Evolutionary conservation across 2,888 invertebrate genomes (phyloP), one percentile per base, ranked within the genome.

Genomic region (Eristalinus sepulchralis): DNA sequence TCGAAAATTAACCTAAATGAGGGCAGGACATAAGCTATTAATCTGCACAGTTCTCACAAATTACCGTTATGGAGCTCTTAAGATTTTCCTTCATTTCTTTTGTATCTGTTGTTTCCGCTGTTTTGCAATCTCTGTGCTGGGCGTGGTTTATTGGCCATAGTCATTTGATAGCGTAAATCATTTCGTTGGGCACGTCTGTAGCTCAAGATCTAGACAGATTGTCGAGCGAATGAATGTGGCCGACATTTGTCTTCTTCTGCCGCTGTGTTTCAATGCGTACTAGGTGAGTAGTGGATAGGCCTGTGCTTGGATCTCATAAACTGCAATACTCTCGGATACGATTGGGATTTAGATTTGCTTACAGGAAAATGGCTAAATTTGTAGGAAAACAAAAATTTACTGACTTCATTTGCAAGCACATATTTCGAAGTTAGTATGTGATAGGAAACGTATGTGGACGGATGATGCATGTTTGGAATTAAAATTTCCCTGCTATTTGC

Each of bases 1-100:
- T 71, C 66, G 79, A 78, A 79, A 86, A 86, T 86, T 86, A 86
- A 86, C 86, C 78, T 83, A 86, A 86, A 79, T 86, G 86, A 83
- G 86, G 83, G 78, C 83, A 75, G 47, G 86, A 75, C 83, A 83
- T 86, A 82, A 83, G 73, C 83, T 78, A 83, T 86, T 86, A 79
- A 86, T 86, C 78, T 83, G 67, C 53, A 71, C 83, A 75, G 83
- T 86, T 78, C 83, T 70, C 78, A n/a, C 83, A 86, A 86, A 81
- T 86, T 86, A 83, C 83, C 77, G 55, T 67, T 67, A 73, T 76
- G 60, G 70, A 31, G 27, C 55, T 64, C 27, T 71, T 71, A 62
- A 70, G 68, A 55, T 10, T 20, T n/a, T 27, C 9, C 2, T 53
- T 22, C 36, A 17, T 70, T 5, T 63, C 3, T 34, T 47, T 60